Evolutionary conservation across 2,797 vertebrate genomes (phyloP).

Genomic region (Emys orbicularis): DNA sequence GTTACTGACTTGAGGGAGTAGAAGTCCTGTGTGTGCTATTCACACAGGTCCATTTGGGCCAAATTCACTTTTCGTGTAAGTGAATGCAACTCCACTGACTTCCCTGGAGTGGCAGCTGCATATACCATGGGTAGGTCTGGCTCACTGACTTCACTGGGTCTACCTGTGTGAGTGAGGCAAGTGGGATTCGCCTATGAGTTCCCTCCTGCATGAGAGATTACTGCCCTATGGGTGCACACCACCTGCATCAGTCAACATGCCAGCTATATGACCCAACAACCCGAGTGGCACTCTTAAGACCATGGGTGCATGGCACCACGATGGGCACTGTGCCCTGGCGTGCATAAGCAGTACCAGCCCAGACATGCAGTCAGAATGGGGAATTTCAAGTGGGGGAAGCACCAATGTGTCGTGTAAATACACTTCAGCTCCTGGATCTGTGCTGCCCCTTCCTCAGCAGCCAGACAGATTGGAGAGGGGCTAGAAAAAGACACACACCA

Average conservation of each 20-base stretch:
- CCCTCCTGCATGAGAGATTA: fast-evolving
- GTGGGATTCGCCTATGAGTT: neutral
- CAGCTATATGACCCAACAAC: fast-evolving
- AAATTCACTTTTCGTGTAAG: neutral
- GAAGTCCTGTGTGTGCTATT: neutral
- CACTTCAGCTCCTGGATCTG: neutral
- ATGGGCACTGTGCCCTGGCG: neutral
- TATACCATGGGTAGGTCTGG: neutral
- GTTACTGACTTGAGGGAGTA: fast-evolving
- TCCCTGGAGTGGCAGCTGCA: neutral
- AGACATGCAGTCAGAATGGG: neutral
- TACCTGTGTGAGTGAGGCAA: neutral
- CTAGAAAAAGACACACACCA: neutral
- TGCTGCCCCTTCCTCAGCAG: neutral
- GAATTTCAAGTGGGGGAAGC: fast-evolving
- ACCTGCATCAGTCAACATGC: fast-evolving
- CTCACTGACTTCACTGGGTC: neutral
- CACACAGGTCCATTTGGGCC: neutral
- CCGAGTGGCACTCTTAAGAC: neutral
- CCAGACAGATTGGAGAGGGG: neutral
- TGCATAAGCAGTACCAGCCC: neutral
- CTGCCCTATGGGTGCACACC: fast-evolving
- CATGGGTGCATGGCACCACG: no score
- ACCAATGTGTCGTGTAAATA: fast-evolving
- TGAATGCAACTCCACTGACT: neutral